Base-by-base conservation (phyloP, 2,113 vertebrate genomes). In the Corythaixoides concolor region DNA sequence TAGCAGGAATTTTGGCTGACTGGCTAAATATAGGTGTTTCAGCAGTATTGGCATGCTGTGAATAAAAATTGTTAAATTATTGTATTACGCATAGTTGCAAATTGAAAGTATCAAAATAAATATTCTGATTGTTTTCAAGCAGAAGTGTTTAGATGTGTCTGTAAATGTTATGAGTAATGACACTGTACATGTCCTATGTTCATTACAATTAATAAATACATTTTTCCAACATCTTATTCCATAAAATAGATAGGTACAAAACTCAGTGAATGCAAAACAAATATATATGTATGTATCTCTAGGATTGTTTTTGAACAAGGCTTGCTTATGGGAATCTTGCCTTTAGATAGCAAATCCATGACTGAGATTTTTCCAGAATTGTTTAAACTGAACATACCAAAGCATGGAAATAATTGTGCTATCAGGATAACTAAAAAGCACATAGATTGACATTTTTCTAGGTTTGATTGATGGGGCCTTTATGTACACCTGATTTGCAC, bases 21-120 rank as follows among this genome's bases (percentile, higher is more conserved):
- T 91, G 90, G 79, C 90, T 96, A 95, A 91, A 74, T 77, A 85
- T 96, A 90, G 81, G 87, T 96, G 78, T 95, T 95, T 97, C 47
- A 75, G 56, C 3, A 3, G 14, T 75, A 76, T 91, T 95, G 82
- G 59, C 70, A 52, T 53, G 55, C 56, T 91, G 52, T 90, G 85
- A 94, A 63, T 79, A 88, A 62, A 96, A 78, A 75, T 63, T 90
- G 64, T 89, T 92, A 93, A 95, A 96, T 96, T 92, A 75, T 62
- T 92, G n/a, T 62, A 60, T 90, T 95, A 45, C 26, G 5, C 64
- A 30, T 88, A 72, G 89, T 70, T 88, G 60, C 63, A 95, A 91
- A 82, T 90, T 76, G 69, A 92, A 62, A 67, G 45, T 78, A 97
- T 95, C 84, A 90, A 75, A 97, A 85, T 84, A 95, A 75, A 93